These are phyloP conservation scores for Falco cherrug DNA, from an alignment of 2,797 vertebrate genomes.

Conservation along the genomic window DNA sequence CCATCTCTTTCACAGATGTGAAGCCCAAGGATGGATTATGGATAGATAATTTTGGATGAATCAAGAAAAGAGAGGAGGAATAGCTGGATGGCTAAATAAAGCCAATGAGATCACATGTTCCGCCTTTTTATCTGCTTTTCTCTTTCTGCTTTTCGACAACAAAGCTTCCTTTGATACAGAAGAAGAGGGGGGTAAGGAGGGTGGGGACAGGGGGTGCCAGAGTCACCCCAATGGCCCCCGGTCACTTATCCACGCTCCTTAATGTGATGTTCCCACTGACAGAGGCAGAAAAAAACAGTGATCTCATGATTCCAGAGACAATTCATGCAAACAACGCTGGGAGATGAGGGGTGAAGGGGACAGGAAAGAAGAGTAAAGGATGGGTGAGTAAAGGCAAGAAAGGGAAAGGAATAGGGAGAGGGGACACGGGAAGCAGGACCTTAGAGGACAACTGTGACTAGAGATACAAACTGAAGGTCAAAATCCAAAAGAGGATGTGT, in stretches of 20 bases:
- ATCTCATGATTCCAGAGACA: constrained; percentile 69
- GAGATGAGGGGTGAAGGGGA: neutral
- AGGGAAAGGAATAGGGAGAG: neutral
- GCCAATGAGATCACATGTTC: constrained; percentile 76
- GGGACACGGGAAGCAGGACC: neutral
- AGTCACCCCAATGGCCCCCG: constrained; percentile 67
- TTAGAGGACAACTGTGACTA: neutral
- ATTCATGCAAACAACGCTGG: constrained; percentile 26
- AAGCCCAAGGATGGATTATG: constrained; percentile 35
- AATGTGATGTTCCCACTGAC: constrained; percentile 70
- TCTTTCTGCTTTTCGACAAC: constrained; percentile 68
- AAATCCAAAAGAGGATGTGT: neutral
- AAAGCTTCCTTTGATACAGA: constrained; percentile 64
- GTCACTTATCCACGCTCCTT: constrained; percentile 69
- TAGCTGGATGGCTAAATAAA: constrained; percentile 66
- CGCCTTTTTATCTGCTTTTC: constrained; percentile 69
- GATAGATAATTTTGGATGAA: constrained; percentile 68
- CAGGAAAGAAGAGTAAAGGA: neutral
- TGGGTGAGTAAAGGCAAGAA: neutral
- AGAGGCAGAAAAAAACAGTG: constrained; percentile 55
- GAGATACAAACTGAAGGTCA: neutral
- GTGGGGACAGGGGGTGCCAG: constrained; percentile 59
- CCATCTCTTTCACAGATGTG: constrained; percentile 35
- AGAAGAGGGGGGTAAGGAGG: constrained; percentile 32
- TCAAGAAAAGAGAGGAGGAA: constrained; percentile 29